These are phyloP conservation scores for Heterocephalus glaber DNA, from an alignment of 2,113 vertebrate species.

Conservation along the genomic window DNA sequence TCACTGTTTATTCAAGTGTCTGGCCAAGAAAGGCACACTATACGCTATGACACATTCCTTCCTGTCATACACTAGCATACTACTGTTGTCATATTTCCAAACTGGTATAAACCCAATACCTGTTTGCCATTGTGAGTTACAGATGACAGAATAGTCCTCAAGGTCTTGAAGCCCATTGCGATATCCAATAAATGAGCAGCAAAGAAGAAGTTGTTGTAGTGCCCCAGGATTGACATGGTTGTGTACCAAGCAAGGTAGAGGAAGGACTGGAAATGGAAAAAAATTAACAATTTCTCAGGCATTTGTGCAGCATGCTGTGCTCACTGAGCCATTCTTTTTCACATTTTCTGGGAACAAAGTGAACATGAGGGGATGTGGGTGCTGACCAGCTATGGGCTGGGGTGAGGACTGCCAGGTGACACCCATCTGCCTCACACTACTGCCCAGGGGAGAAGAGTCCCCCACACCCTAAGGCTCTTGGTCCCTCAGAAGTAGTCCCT, in stretches of 20 bases:
- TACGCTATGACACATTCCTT: background rate
- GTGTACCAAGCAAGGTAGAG: constrained; percentile 98
- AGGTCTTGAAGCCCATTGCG: constrained; percentile 98
- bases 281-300: background rate
- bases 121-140: constrained; percentile 99
- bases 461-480: background rate
- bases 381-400: background rate
- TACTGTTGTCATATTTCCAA: background rate
- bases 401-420: background rate
- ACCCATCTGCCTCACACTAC: background rate
- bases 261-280: constrained; percentile 89
- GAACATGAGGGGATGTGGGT: background rate
- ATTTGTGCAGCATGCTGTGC: background rate
- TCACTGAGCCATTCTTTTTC: background rate
- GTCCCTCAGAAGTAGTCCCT: background rate
- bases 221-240: constrained; percentile 98
- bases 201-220: constrained; percentile 99
- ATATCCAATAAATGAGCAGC: constrained; percentile 98
- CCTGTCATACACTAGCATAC: background rate
- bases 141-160: constrained; percentile 97
- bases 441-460: background rate
- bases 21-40: background rate
- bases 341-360: background rate
- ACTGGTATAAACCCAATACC: constrained; percentile 81
- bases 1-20: background rate